Percentiles rank a stretch among this genome's conserved stretches.
Conservation (phyloP, 2,797 vertebrate genomes). For the Cryptoprocta ferox region DNA sequence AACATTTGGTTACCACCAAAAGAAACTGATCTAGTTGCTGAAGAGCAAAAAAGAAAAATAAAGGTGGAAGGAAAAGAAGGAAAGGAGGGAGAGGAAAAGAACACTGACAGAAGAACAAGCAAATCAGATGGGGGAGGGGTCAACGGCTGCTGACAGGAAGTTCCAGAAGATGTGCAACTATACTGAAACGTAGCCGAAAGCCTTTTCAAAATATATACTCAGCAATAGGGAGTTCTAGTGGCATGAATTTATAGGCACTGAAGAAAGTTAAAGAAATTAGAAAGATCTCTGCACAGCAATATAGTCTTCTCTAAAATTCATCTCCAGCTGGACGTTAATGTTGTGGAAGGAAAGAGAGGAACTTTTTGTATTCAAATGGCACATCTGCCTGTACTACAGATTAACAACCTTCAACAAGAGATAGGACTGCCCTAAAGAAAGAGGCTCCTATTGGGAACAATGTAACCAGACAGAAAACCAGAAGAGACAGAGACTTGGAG, state of each 20-base stretch:
- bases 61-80: neutral
- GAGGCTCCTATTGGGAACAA: neutral
- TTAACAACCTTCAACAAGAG: neutral
- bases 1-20: neutral
- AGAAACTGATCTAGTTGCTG: neutral
- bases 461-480: neutral
- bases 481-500: neutral
- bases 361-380: neutral
- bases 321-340: neutral
- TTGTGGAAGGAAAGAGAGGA: neutral
- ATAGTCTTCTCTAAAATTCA: constrained; percentile 8
- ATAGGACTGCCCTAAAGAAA: neutral
- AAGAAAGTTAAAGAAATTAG: constrained; percentile 32
- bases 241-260: neutral
- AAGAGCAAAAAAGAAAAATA: neutral
- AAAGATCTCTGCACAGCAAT: neutral
- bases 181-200: neutral
- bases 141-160: neutral
- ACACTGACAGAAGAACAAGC: neutral
- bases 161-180: neutral
- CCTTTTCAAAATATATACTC: neutral
- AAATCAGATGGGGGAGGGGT: neutral
- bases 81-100: neutral
- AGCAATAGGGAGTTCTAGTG: neutral
- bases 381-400: neutral